Base-by-base conservation (phyloP, 2,797 vertebrate species). In the Scarus forsteni region DNA sequence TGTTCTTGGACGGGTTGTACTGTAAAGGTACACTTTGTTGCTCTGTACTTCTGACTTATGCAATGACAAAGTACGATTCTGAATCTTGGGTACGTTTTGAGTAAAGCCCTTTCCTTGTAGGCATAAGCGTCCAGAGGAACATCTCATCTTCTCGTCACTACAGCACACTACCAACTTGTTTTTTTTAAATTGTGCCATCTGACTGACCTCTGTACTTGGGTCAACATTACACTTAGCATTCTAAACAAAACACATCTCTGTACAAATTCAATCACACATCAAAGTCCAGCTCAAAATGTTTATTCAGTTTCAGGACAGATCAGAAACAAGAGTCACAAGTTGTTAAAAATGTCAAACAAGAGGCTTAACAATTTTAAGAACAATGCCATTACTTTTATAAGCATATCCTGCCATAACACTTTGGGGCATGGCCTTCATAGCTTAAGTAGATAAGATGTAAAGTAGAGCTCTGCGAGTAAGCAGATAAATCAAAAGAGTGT, bases 261-360 rank as follows among this genome's bases (percentile, higher is more conserved):
- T 1, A 43, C 3, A 56, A 10, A 78, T 6, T 8, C 7, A 48
- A 9, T 49, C 34, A 52, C 9, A 77, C 10, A 19, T 3, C 14
- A 10, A 10, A 58, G 5, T 81, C 61, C 90, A 90, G 83, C 84
- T 80, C 77, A 90, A 85, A 88, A 81, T 5, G 50, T 91, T 92
- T 92, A 92, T 89, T 93, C 43, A 79, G 57, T 66, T 40, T n/a
- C 62, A 15, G 18, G 43, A 45, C 69, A 68, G 16, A 73, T 19
- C 35, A 75, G 43, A 71, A 54, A 48, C 46, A 27, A 27, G 27
- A 7, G 27, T 51, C 43, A 63, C 46, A 60, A 58, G 38, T 46
- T 1, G 3, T 50, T 60, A 5, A 38, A 73, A 61, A 35, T 55
- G 54, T 38, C 34, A 68, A 7, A 63, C 10, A 11, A 15, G n/a